phyloP scores from a whole-genome alignment of 2,797 vertebrate genomes.

The Acanthurus lineatus region DNA sequence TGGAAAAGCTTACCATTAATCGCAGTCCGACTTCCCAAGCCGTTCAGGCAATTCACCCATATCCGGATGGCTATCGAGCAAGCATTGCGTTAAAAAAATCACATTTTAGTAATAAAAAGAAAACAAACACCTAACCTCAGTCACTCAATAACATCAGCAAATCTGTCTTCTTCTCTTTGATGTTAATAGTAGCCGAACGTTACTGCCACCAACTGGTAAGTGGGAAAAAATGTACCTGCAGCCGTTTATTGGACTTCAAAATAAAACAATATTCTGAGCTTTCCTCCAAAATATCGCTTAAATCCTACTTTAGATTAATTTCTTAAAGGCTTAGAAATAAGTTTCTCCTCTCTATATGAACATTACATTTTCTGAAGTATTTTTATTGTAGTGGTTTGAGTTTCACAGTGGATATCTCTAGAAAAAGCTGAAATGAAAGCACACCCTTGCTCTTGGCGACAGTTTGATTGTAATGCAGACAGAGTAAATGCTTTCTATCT shows the following conservation, averaged over 20 bases:
- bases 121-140: neutral
- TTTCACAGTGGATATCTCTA: neutral
- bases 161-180: conserved; percentile 40
- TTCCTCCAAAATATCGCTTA: neutral
- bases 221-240: neutral
- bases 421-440: neutral
- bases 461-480: conserved; percentile 31
- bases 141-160: neutral
- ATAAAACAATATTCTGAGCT: no score
- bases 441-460: conserved; percentile 1
- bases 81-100: neutral
- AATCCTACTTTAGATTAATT: neutral
- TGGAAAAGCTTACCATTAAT: conserved; percentile 56
- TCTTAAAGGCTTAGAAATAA: neutral
- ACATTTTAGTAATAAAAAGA: conserved; percentile 20
- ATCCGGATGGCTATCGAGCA: neutral
- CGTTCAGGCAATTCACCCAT: conserved; percentile 41
- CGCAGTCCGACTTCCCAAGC: conserved; percentile 4
- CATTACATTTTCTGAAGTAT: neutral
- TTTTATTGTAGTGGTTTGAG: conserved; percentile 15
- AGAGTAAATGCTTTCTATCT: conserved; percentile 3
- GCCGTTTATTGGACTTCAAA: neutral
- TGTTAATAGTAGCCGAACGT: neutral
- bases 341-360: neutral
- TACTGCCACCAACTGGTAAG: conserved; percentile 41